Base-by-base conservation (phyloP, 2,113 vertebrate species). In the human region DNA sequence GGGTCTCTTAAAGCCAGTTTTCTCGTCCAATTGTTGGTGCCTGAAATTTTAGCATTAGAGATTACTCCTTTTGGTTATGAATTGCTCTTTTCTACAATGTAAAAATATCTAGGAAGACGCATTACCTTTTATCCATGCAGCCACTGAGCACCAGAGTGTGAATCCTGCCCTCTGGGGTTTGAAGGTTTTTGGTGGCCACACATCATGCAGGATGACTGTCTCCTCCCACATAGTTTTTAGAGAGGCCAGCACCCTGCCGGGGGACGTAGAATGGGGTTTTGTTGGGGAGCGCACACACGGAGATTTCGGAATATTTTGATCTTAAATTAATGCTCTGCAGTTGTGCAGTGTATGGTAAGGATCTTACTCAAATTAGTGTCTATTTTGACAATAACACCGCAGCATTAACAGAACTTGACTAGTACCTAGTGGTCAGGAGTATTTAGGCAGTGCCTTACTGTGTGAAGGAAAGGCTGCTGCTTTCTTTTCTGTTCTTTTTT, bases 241-340 rank as follows among this genome's bases (percentile, higher is more conserved):
- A 5, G 43, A 68, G 43, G 48, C 40, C 64, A 81, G 57, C 20
- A 9, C 80, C 92, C 81, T 89, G 18, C 66, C 72, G n/a, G 43
- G 68, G n/a, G 23, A 38, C 1, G 0, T 9, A 85, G 38, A 72
- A 64, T 32, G 32, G 35, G 32, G 43, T 78, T 81, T 40, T 92
- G 12, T 45, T 72, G 79, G 55, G 40, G 57, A 75, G 45, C 72
- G 3, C 35, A n/a, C 59, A 25, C 43, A n/a, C 20, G 38, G 45
- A 59, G 45, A 45, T 90, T 96, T 90, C 73, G n/a, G 84, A 90
- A 55, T 35, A 12, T 94, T 81, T 87, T 87, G 59, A 50, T 32
- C 59, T 75, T 85, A 79, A 86, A 61, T 17, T 55, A 89, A 75
- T 64, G 32, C 14, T 10, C 0, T 25, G 16, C 23, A 61, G 22